Evolutionary conservation across 2,888 invertebrate genomes (phyloP), one percentile per base, ranked within the genome.

Genomic region (Bombylius discolor): DNA sequence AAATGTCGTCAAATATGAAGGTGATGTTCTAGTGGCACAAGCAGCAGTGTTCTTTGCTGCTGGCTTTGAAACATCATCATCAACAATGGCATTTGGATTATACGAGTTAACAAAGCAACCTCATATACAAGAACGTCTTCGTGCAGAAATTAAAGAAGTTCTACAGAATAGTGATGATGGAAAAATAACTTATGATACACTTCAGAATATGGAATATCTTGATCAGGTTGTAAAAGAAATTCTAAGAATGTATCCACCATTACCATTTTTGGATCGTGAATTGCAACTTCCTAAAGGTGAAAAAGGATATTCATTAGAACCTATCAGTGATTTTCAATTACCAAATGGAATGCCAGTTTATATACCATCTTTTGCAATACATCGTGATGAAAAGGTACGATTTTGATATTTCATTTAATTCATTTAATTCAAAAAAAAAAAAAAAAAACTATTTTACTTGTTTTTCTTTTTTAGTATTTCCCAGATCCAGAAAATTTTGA

Each of bases 181-280:
- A 4, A 60, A 64, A 45, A 36, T 70, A 5, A 66, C 64, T 6
- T 70, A 69, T 56, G 67, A 71, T 13, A 59, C 64, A 3, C 49
- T 72, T 12, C 58, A 62, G 42, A 64, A 67, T 46, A 67, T 72
- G 70, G 57, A 61, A 14, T 70, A 71, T 60, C 59, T 72, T 52
- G 67, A 72, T 58, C 66, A 63, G 65, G 69, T 69, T 6, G 39
- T 59, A 6, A 39, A 53, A 56, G 64, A 75, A 59, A 67, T 67
- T 11, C 58, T 74, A 44, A 66, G 75, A 4, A 59, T 74, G 52
- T 75, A 75, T 63, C 74, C 75, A 1, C 65, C 70, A 0, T 49
- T 73, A 7, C 71, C 75, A 4, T 69, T 72, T 56, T 57, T 75
- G 36, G 74, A 75, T 60, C 65, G 75, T 13, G 63, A 67, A 45